These are phyloP conservation scores for Byasa hedistus DNA, from an alignment of 2,888 invertebrate genomes.

Conservation along the genomic window DNA sequence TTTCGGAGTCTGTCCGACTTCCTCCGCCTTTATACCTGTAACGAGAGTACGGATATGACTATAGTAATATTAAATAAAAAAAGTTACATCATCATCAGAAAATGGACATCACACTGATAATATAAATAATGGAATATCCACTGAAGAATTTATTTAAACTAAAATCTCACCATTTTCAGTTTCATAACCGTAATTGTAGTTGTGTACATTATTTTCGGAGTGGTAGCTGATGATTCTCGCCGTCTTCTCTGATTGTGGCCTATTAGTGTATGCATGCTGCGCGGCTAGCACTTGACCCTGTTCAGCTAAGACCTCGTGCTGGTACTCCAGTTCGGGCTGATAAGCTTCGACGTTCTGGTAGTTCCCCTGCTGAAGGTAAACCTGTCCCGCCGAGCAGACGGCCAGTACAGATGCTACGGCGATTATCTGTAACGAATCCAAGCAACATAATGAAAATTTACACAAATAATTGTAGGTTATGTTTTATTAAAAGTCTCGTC, in stretches of 20 bases:
- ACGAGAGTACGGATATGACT: no score
- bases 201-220: slow-evolving; percentile 54
- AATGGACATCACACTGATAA: no score
- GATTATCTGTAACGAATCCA: slow-evolving; percentile 55
- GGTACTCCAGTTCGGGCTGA: slow-evolving; percentile 54
- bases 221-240: slow-evolving; percentile 58
- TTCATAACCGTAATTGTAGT: slow-evolving; percentile 76
- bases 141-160: no score
- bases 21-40: slow-evolving; percentile 77
- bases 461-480: no score
- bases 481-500: no score
- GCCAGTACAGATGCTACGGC: slow-evolving; percentile 53
- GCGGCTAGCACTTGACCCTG: slow-evolving; percentile 40
- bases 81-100: no score
- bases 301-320: slow-evolving; percentile 47
- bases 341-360: slow-evolving; percentile 47
- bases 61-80: no score
- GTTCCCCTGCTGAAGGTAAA: slow-evolving; percentile 41
- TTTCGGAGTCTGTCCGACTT: slow-evolving; percentile 58
- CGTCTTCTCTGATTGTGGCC: slow-evolving; percentile 44
- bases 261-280: slow-evolving; percentile 35
- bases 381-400: slow-evolving; percentile 54
- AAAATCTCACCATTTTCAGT: slow-evolving; percentile 82
- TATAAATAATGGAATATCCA: no score
- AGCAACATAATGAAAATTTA: no score